Evolutionary conservation across 2,113 vertebrate genomes (phyloP), one percentile per base, ranked within the genome.

Genomic region (Sinocyclocheilus rhinocerous): DNA sequence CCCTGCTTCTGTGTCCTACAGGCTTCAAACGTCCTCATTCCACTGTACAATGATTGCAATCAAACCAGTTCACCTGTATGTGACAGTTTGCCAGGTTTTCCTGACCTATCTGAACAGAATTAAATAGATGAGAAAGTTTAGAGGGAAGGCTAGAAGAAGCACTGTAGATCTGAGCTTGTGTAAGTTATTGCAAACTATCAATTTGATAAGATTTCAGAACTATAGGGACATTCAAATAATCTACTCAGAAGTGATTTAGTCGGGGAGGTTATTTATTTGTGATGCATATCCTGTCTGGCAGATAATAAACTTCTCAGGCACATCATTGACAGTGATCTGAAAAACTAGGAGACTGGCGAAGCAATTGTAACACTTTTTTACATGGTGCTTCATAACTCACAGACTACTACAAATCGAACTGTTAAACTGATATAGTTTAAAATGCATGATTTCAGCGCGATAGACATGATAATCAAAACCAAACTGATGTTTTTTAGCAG

Each of bases 171-270:
- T 57, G 15, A 57, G 50, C 36, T 55, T 33, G 9, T 6, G 26
- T 22, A 42, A 57, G 29, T 78, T 33, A 78, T 78, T 65, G 57
- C 9, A n/a, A 39, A 39, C 77, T 57, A 52, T 76, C 73, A 50
- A 52, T 29, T 50, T 26, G 52, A n/a, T 6, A 72, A 12, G 22
- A 70, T 39, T 70, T 70, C 18, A 70, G 69, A 70, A 70, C 69
- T 70, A 70, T 39, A 70, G 33, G 33, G 67, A 22, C 33, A 18
- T 70, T 70, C 39, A 22, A 42, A 6, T 72, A 42, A 36, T 16
- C 26, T 18, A 36, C 67, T 70, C 33, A 70, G 36, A 70, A 12
- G 36, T 73, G 70, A 73, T 73, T 73, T 73, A 73, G 36, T 73
- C 36, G 12, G 70, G 36, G 36, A 73, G 4, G 70, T 42, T 36